Conservation (phyloP, 2,797 vertebrate genomes). For the Nannoperca australis region DNA sequence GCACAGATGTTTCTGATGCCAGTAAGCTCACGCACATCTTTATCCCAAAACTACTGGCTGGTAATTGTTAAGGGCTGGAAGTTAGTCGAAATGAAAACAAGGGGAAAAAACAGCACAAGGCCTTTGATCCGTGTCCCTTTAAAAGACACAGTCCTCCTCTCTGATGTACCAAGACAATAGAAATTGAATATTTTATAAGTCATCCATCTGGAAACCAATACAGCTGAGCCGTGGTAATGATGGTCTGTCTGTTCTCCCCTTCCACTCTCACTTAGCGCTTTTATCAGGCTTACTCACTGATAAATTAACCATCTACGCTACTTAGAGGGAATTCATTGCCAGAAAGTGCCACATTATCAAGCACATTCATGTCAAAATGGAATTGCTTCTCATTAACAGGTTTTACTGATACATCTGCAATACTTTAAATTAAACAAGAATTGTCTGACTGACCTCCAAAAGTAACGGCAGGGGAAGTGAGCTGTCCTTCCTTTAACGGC, state of each 20-base stretch:
- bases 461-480: background rate
- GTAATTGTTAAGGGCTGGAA: slow-evolving; percentile 24
- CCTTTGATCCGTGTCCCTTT: slow-evolving; percentile 58
- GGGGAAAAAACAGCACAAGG: slow-evolving; percentile 6
- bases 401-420: slow-evolving; percentile 6
- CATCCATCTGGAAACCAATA: slow-evolving; percentile 72
- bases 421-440: slow-evolving; percentile 1
- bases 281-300: slow-evolving; percentile 11
- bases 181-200: slow-evolving; percentile 74
- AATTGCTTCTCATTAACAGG: slow-evolving; percentile 18
- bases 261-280: slow-evolving; percentile 26
- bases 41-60: slow-evolving; percentile 16
- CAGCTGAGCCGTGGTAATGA: slow-evolving; percentile 53
- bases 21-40: slow-evolving; percentile 17
- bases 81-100: slow-evolving; percentile 19
- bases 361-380: slow-evolving; percentile 18
- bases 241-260: slow-evolving; percentile 33
- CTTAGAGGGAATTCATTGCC: slow-evolving; percentile 30
- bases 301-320: slow-evolving; percentile 42
- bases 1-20: slow-evolving; percentile 21
- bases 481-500: background rate
- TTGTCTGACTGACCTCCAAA: background rate
- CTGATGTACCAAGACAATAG: slow-evolving; percentile 66
- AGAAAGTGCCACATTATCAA: slow-evolving; percentile 23
- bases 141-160: slow-evolving; percentile 44